A percentile compares a stretch with the other conserved stretches of the same genome.
Conservation (phyloP, 2,113 vertebrate genomes). For the Chaetodon trifascialis region DNA sequence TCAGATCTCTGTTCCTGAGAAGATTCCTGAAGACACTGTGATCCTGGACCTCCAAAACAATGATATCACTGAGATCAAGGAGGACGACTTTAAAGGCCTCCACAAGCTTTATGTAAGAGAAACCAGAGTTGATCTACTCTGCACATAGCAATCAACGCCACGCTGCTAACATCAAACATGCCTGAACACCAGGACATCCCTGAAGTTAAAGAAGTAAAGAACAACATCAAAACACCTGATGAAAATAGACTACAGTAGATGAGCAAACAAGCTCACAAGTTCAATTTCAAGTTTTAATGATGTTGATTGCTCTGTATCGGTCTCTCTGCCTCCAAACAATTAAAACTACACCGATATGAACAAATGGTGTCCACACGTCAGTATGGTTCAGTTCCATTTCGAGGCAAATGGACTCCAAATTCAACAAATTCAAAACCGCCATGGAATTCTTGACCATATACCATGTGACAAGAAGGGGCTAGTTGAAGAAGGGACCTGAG, state of each 20-base stretch:
- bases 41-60: slow-evolving; percentile 99
- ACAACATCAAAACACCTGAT: background rate
- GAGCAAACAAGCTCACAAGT: background rate
- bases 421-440: background rate
- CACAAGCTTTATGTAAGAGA: slow-evolving; percentile 88
- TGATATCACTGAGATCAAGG: slow-evolving; percentile 96
- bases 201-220: background rate
- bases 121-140: background rate
- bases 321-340: background rate
- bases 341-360: background rate
- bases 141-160: background rate
- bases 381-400: too few species aligned
- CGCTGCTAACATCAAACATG: slow-evolving; percentile 1
- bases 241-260: background rate
- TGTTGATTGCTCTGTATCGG: background rate
- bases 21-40: slow-evolving; percentile 91
- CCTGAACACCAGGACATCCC: background rate
- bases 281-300: background rate
- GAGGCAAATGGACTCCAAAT: too few species aligned
- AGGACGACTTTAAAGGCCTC: slow-evolving; percentile 94
- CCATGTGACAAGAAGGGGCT: background rate
- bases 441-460: background rate
- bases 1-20: slow-evolving; percentile 90
- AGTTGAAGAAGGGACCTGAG: too few species aligned
- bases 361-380: too few species aligned